phyloP scores from a whole-genome alignment of 2,113 vertebrate species.

The Corythoichthys intestinalis region DNA sequence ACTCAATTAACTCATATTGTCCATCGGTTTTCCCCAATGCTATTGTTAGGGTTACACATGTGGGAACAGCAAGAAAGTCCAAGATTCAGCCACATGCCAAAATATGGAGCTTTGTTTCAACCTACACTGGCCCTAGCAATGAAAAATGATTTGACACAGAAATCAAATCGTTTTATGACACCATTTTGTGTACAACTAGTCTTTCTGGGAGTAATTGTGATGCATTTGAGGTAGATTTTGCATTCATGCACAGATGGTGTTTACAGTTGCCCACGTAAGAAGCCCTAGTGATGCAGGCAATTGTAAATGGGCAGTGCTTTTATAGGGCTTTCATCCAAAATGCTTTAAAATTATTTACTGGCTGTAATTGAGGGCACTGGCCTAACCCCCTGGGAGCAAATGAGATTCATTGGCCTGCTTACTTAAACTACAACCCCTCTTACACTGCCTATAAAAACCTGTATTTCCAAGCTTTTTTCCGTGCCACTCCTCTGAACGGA shows the following conservation, averaged over 20 bases:
- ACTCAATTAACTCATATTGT: too few species aligned
- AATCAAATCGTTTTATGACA: too few species aligned
- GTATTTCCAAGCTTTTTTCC: neutral
- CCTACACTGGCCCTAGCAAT: too few species aligned
- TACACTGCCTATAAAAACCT: neutral
- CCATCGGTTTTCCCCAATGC: too few species aligned
- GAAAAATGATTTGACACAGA: too few species aligned
- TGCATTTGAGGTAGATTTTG: too few species aligned
- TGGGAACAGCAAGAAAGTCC: too few species aligned
- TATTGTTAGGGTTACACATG: too few species aligned
- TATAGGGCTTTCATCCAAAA: conserved; percentile 10
- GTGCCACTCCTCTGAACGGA: neutral
- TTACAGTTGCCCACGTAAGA: neutral
- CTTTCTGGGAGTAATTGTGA: too few species aligned
- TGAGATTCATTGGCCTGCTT: neutral
- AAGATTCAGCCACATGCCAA: too few species aligned
- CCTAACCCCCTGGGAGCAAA: neutral
- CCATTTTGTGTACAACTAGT: too few species aligned
- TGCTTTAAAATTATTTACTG: conserved; percentile 5
- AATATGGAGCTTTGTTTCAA: too few species aligned
- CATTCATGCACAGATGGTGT: neutral
- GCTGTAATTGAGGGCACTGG: neutral
- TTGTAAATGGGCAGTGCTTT: neutral
- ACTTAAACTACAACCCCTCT: neutral
- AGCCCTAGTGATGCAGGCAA: neutral